A percentile compares a stretch with the other conserved stretches of the same genome.
These are phyloP conservation scores for Patagioenas fasciata DNA, from an alignment of 2,113 vertebrate species.

Conservation along the genomic window DNA sequence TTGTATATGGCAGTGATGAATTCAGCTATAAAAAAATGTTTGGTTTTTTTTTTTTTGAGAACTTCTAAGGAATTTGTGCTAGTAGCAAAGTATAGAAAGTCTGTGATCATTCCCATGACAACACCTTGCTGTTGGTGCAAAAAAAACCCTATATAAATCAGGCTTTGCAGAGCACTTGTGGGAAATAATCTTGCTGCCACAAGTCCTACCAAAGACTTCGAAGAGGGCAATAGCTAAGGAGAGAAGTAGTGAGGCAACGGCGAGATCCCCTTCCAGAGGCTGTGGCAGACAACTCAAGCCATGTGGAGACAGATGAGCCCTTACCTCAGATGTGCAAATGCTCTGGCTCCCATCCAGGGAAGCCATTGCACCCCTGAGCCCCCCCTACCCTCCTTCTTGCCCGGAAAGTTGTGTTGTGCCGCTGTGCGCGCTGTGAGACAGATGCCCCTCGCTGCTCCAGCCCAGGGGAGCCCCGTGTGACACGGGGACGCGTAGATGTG, in stretches of 20 bases:
- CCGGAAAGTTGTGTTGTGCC: neutral
- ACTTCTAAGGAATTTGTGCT: neutral
- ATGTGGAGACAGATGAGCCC: neutral
- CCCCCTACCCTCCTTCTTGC: neutral
- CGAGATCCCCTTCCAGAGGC: neutral
- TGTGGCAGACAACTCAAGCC: neutral
- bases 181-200: neutral
- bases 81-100: neutral
- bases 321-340: constrained; percentile 27
- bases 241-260: neutral
- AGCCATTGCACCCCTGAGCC: neutral
- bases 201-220: rapidly evolving
- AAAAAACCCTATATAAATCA: neutral
- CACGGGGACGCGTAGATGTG: neutral
- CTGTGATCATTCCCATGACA: neutral
- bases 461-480: neutral
- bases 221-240: neutral
- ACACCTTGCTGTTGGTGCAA: neutral
- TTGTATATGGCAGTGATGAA: neutral
- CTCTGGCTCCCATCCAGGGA: constrained; percentile 22
- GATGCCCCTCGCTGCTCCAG: neutral
- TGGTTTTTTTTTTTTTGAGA: neutral
- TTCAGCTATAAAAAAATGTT: neutral
- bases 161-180: neutral
- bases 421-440: neutral